Evolutionary conservation across 2,113 vertebrate species (phyloP).

Genomic region (Henicopernis longicauda): DNA sequence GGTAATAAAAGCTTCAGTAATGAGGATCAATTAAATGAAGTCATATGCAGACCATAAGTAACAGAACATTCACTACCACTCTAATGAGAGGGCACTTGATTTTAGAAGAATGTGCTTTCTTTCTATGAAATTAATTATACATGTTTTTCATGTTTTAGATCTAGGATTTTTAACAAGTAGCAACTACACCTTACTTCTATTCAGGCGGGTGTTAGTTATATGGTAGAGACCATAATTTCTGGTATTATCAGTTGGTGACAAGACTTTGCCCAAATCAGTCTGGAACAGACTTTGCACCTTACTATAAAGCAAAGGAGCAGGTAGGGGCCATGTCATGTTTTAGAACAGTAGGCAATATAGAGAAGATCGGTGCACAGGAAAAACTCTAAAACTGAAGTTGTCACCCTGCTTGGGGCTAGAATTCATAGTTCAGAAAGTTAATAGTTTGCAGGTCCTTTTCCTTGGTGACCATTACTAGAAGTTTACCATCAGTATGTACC

Average conservation of each 20-base stretch:
- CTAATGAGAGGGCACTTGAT: background rate
- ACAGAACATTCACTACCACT: background rate
- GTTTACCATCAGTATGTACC: background rate
- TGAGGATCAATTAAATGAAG: background rate
- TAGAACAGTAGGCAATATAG: background rate
- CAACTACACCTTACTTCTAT: background rate
- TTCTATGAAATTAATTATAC: background rate
- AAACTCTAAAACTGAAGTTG: background rate
- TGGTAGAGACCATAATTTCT: background rate
- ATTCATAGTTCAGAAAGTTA: background rate
- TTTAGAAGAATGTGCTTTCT: background rate
- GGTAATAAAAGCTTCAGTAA: background rate
- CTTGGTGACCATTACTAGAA: background rate
- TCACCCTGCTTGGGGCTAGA: background rate
- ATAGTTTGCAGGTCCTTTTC: background rate
- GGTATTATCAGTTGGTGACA: background rate
- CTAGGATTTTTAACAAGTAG: background rate
- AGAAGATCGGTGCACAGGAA: background rate
- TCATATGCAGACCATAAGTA: background rate
- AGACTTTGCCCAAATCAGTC: background rate
- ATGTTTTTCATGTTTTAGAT: background rate
- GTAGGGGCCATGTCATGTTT: background rate
- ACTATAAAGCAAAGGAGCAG: background rate
- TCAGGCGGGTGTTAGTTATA: background rate
- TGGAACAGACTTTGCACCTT: background rate